Conservation (phyloP, 2,888 invertebrate genomes). For the Lepidochitona cinerea region DNA sequence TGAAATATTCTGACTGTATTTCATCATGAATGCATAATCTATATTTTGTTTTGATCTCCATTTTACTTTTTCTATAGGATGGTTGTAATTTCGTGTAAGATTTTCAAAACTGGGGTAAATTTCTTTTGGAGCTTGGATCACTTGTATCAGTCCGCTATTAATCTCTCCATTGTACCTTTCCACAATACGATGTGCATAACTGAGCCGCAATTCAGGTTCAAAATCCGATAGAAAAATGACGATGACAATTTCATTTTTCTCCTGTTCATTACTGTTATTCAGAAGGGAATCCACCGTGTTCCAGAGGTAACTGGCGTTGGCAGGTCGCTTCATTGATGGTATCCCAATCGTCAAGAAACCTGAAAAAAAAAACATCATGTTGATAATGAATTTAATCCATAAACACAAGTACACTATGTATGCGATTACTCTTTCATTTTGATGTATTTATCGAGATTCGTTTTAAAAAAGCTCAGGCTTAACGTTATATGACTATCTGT, state of each 20-base stretch:
- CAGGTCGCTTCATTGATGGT: conserved; percentile 67
- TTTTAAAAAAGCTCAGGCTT: no score
- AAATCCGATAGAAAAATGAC: conserved; percentile 69
- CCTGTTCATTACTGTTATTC: conserved; percentile 54
- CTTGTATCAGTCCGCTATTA: conserved; percentile 57
- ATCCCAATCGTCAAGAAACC: conserved; percentile 71
- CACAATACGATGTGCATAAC: conserved; percentile 31
- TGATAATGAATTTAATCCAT: no score
- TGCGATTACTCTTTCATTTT: no score
- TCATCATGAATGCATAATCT: conserved; percentile 69
- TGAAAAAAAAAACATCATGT: conserved; percentile 30
- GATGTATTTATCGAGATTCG: no score
- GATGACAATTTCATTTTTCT: conserved; percentile 58
- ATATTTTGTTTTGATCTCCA: conserved; percentile 71
- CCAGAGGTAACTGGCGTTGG: conserved; percentile 61
- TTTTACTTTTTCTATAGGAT: conserved; percentile 59
- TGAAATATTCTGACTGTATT: conserved; percentile 60
- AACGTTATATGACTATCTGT: no score
- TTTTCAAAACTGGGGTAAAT: conserved; percentile 44
- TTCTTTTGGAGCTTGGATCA: conserved; percentile 55
- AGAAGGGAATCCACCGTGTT: conserved; percentile 67
- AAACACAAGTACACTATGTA: no score
- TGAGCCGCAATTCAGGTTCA: neutral
- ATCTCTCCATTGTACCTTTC: conserved; percentile 31
- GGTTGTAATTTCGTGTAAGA: conserved; percentile 60